Evolutionary conservation across 2,797 vertebrate species (phyloP), one percentile per base, ranked within the genome.

Genomic region (Microcaecilia unicolor): DNA sequence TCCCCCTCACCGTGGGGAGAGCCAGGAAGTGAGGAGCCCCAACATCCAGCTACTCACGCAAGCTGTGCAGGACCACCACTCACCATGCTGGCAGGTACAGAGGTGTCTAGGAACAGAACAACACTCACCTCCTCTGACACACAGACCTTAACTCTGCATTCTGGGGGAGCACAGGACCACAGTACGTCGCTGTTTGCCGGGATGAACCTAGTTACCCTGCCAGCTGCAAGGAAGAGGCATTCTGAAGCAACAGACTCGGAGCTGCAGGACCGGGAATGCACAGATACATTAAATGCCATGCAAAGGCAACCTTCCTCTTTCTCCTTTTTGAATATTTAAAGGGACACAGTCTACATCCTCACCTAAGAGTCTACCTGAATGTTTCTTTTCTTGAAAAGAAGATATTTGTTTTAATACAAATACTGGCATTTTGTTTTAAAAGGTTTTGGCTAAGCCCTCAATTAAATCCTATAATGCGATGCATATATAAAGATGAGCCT

Each of bases 181-280:
- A 58, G 48, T 41, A 60, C 67, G 23, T 90, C 89, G 15, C 67
- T 98, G 34, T 98, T 98, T 2, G 86, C 74, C 0, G 93, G 88
- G n/a, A 98, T 98, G 95, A 86, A 95, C 61, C 69, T 98, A 48
- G 80, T 98, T 27, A 55, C 60, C 3, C 21, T 1, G 1, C 34
- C 63, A 0, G 3, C 18, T 2, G 0, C 12, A 32, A 49, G 10
- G 11, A 14, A 3, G 4, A 19, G 10, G 9, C 15, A 25, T 12
- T 62, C 57, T 15, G 64, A 38, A 5, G 61, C 23, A 17, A 57
- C 51, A 34, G 0, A 28, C 9, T 0, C 24, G 48, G 25, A 35
- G 45, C 8, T 40, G 31, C 28, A 45, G 34, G 12, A 3, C 14
- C 6, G 4, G 16, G 9, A 24, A n/a, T 14, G 2, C 12, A 4